Percentiles rank a stretch among this genome's conserved stretches.
phyloP scores from a whole-genome alignment of 2,113 vertebrate genomes.

The Scartelaos histophorus region DNA sequence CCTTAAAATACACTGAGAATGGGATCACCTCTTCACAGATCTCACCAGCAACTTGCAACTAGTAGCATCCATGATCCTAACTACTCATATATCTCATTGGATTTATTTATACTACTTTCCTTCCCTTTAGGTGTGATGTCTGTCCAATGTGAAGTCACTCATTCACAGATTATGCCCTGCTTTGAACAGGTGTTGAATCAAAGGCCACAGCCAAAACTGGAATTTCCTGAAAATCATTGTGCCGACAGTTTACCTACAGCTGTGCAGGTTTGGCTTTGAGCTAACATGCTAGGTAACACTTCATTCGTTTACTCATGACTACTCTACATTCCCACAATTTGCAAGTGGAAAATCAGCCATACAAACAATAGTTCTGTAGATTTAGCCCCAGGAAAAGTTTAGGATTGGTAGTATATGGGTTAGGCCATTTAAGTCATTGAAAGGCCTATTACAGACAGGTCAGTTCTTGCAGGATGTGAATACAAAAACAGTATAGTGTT shows the following conservation, averaged over 20 bases:
- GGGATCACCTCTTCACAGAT: too few species aligned
- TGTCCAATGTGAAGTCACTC: slow-evolving; percentile 28
- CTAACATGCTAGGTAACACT: background rate
- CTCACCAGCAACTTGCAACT: too few species aligned
- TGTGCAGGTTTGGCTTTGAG: slow-evolving; percentile 31
- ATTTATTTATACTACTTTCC: slow-evolving; percentile 33
- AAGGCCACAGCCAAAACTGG: slow-evolving; percentile 44
- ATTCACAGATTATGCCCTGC: slow-evolving; percentile 15
- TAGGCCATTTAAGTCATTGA: background rate
- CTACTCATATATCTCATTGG: slow-evolving; percentile 28
- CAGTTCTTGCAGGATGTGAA: background rate
- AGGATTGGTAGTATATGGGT: background rate
- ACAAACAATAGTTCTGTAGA: background rate
- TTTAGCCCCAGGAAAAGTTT: background rate
- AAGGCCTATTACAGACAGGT: background rate
- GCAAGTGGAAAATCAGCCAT: background rate
- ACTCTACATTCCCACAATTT: background rate
- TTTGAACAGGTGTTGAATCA: slow-evolving; percentile 44
- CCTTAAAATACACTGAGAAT: too few species aligned
- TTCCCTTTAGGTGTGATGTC: background rate
- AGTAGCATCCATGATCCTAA: background rate
- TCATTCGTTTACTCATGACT: background rate
- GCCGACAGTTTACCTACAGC: background rate
- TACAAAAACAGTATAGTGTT: too few species aligned
- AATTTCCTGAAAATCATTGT: slow-evolving; percentile 49